A percentile compares a stretch with the other conserved stretches of the same genome.
These are phyloP conservation scores for Agonopterix arenella DNA, from an alignment of 2,888 invertebrate genomes.

Conservation along the genomic window DNA sequence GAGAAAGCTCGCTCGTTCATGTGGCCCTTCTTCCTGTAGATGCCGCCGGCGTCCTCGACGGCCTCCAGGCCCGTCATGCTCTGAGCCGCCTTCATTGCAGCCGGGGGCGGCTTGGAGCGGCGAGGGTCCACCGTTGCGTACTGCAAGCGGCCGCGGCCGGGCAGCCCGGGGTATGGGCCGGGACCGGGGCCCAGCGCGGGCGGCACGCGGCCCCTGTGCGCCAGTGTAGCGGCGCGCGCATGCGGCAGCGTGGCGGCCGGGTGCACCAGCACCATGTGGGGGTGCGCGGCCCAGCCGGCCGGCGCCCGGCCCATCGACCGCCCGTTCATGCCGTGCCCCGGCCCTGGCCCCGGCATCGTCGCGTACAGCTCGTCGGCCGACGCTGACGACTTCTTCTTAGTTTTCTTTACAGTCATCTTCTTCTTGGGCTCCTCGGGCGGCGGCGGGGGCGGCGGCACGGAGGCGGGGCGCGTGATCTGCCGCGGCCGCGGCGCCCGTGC, in stretches of 20 bases:
- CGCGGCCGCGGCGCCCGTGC: conserved; percentile 85
- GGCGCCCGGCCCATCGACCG: conserved; percentile 64
- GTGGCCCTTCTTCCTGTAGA: conserved; percentile 93
- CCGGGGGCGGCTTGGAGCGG: conserved; percentile 79
- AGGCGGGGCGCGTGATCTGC: conserved; percentile 86
- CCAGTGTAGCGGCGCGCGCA: conserved; percentile 66
- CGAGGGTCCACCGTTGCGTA: conserved; percentile 80
- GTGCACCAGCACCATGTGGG: conserved; percentile 69
- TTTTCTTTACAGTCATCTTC: conserved; percentile 73
- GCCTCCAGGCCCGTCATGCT: conserved; percentile 81
- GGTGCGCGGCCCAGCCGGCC: conserved; percentile 60
- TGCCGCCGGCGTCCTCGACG: conserved; percentile 80
- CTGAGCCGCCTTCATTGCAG: conserved; percentile 81
- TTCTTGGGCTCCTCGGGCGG: conserved; percentile 82
- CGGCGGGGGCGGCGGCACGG: conserved; percentile 90
- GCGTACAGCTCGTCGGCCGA: conserved; percentile 78
- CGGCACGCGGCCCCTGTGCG: conserved; percentile 77
- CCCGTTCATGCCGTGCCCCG: conserved; percentile 51
- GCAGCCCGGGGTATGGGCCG: conserved; percentile 52
- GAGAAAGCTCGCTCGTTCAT: conserved; percentile 95
- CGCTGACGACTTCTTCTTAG: conserved; percentile 75
- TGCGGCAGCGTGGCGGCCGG: conserved; percentile 65
- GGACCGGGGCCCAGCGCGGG: conserved; percentile 72
- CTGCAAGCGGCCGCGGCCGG: conserved; percentile 64
- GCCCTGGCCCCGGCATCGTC: conserved; percentile 68